Base-by-base conservation (phyloP, 1,140 invertebrate genomes). In the Magallana angulata region DNA sequence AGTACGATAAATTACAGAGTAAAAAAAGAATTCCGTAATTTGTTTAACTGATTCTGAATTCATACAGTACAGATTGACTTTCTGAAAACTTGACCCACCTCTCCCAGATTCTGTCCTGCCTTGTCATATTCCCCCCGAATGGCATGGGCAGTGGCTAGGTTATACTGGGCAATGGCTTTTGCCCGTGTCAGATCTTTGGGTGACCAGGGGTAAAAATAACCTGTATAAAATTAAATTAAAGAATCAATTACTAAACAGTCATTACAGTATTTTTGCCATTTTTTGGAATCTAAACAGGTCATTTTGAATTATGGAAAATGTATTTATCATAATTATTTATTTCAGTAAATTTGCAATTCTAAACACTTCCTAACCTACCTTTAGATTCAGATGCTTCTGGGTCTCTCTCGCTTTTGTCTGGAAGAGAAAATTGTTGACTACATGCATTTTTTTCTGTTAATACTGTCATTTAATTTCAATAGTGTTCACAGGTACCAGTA, bases 141-240 rank as follows among this genome's bases (percentile, higher is more conserved):
- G 14, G 97, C 96, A 93, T 97, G 96, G 12, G 96, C 96, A 14
- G 97, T 97, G 48, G 97, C 97, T 88, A 98, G 95, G 94, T 98
- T 98, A 91, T 98, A 98, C 89, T 97, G 96, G 85, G 97, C 95
- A 58, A 97, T 96, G 18, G 87, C 88, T 82, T 87, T 89, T 56
- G 88, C 88, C 81, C 85, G 76, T 0, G 64, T 80, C n/a, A 85
- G 58, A 82, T 89, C 88, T 85, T 85, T 84, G 48, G 87, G 85
- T 48, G 84, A 87, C 83, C 84, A 88, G 56, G 84, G 81, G 84
- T 80, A 86, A 82, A 90, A 68, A 57, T 68, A 84, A 59, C 90
- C 88, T 89, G 24, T 16, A 88, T 62, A 68, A 57, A 68, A 80
- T 57, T 57, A 85, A 80, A 11, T 84, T 18, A 56, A 57, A 11